A percentile compares a stretch with the other conserved stretches of the same genome.
These are phyloP conservation scores for Ptychadena robeensis DNA, from an alignment of 2,797 vertebrate genomes.

Conservation along the genomic window DNA sequence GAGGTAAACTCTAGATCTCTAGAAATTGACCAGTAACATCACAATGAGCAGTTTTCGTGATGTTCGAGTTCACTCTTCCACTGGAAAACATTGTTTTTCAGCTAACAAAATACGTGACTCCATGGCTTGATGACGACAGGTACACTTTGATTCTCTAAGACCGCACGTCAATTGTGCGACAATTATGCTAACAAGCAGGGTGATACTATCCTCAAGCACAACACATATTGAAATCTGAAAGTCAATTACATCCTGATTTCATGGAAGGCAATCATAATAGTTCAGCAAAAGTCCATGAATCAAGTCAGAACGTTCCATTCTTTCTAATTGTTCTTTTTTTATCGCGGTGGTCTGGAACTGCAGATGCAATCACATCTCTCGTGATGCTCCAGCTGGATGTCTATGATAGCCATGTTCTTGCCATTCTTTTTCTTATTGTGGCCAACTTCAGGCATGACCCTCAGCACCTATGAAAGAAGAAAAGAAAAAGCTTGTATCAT, in stretches of 20 bases:
- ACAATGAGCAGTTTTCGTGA: neutral
- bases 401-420: slow-evolving; percentile 84
- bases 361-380: slow-evolving; percentile 92
- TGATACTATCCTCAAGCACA: slow-evolving; percentile 7
- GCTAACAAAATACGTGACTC: neutral
- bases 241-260: slow-evolving; percentile 67
- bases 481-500: neutral
- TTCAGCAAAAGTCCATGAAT: slow-evolving; percentile 47
- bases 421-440: slow-evolving; percentile 74
- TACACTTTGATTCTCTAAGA: neutral
- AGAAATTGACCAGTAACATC: neutral
- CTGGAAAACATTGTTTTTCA: neutral
- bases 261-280: slow-evolving; percentile 58
- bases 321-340: slow-evolving; percentile 65
- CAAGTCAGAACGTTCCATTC: neutral
- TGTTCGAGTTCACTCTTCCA: neutral
- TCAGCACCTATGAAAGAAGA: slow-evolving; percentile 84
- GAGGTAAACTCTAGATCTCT: neutral
- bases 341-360: slow-evolving; percentile 89
- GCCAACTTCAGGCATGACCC: slow-evolving; percentile 82
- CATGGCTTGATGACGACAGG: neutral
- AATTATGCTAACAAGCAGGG: neutral
- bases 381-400: slow-evolving; percentile 93
- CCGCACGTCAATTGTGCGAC: neutral
- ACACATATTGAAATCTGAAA: slow-evolving; percentile 58